Evolutionary conservation across 1,140 invertebrate genomes (phyloP).

Genomic region (Trypoxylus dichotomus): DNA sequence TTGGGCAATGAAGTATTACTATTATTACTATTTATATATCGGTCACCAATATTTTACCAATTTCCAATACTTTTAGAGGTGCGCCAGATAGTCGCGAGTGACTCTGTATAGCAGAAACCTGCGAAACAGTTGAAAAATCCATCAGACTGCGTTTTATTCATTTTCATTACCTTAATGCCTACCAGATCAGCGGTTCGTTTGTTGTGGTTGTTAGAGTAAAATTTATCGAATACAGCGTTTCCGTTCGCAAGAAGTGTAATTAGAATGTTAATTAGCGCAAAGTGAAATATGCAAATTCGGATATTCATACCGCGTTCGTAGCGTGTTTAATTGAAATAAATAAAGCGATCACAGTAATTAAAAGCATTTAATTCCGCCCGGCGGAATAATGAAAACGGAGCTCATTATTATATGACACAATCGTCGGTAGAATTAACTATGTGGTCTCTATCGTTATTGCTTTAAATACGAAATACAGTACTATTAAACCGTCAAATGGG

Average conservation of each 20-base stretch:
- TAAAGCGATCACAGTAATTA: slow-evolving; percentile 19
- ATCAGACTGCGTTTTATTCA: not conserved
- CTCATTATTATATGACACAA: slow-evolving; percentile 18
- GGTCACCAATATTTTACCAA: too few species aligned
- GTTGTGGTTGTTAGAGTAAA: not conserved
- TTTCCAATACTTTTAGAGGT: too few species aligned
- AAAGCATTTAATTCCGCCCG: slow-evolving; percentile 12
- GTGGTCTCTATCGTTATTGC: not conserved
- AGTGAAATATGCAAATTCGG: slow-evolving; percentile 23
- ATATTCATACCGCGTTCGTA: slow-evolving; percentile 19
- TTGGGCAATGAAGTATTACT: too few species aligned
- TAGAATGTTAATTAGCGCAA: slow-evolving; percentile 20
- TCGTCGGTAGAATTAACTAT: not conserved
- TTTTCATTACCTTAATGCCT: not conserved
- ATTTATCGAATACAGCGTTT: not conserved
- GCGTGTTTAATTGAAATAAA: slow-evolving; percentile 24
- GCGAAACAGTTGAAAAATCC: not conserved
- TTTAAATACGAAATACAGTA: not conserved
- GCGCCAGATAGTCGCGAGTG: too few species aligned
- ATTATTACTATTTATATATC: too few species aligned
- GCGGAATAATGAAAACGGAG: slow-evolving; percentile 2
- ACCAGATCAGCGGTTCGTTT: not conserved
- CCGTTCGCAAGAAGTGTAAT: not conserved
- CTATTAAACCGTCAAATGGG: not conserved
- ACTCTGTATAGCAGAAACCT: too few species aligned